Conservation (phyloP, 2,888 invertebrate species). For the Plagodis dolabraria region DNA sequence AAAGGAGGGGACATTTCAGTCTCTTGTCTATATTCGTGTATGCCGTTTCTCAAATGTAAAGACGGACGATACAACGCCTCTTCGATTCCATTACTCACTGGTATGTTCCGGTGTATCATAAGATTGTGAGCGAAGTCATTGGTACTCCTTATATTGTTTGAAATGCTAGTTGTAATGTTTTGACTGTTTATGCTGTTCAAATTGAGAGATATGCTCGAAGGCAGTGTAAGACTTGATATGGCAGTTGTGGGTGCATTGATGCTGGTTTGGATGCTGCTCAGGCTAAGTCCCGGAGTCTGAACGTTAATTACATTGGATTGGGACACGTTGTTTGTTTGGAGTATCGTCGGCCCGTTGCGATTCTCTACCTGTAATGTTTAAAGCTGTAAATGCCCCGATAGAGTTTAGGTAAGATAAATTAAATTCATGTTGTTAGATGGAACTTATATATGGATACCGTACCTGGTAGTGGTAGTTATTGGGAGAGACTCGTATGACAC, state of each 20-base stretch:
- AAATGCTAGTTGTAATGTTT: slow-evolving; percentile 57
- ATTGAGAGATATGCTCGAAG: slow-evolving; percentile 67
- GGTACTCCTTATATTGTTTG: slow-evolving; percentile 59
- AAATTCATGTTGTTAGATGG: no score
- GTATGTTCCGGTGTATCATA: slow-evolving; percentile 63
- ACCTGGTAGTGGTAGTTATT: slow-evolving; percentile 84
- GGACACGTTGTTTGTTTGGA: slow-evolving; percentile 59
- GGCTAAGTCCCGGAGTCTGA: slow-evolving; percentile 59
- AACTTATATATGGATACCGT: slow-evolving; percentile 20
- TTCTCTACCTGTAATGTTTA: slow-evolving; percentile 64
- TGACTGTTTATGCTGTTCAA: slow-evolving; percentile 56
- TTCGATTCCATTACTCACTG: slow-evolving; percentile 71
- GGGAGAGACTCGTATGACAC: slow-evolving; percentile 94
- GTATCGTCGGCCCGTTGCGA: slow-evolving; percentile 67
- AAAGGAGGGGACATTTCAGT: slow-evolving; percentile 61
- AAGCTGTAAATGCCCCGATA: not conserved
- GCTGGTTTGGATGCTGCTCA: slow-evolving; percentile 53
- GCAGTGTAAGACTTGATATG: slow-evolving; percentile 60
- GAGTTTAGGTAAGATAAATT: not conserved
- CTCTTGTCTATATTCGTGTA: slow-evolving; percentile 70
- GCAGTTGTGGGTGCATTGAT: slow-evolving; percentile 56
- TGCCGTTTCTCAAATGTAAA: slow-evolving; percentile 64
- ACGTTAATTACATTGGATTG: slow-evolving; percentile 66
- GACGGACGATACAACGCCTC: slow-evolving; percentile 53
- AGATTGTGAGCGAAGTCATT: slow-evolving; percentile 73